A percentile compares a stretch with the other conserved stretches of the same genome.
Conservation (phyloP, 2,113 vertebrate genomes). For the Chamaea fasciata region DNA sequence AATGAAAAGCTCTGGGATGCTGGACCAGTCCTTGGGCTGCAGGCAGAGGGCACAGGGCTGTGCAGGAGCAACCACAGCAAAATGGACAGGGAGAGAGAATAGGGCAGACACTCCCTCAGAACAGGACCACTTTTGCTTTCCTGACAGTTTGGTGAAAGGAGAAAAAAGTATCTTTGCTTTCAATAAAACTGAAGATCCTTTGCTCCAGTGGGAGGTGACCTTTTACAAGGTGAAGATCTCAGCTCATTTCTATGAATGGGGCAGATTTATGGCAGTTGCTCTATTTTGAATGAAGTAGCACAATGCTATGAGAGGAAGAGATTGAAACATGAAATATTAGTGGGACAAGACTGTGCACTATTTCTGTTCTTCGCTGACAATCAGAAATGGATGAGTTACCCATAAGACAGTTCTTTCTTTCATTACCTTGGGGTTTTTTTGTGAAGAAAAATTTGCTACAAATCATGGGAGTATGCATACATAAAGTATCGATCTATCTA, state of each 20-base stretch:
- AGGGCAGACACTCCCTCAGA: background rate
- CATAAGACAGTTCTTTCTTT: background rate
- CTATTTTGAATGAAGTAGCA: background rate
- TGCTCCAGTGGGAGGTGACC: background rate
- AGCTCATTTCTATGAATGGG: background rate
- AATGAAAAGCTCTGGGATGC: slow-evolving; percentile 33
- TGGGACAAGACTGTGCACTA: background rate
- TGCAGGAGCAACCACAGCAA: background rate
- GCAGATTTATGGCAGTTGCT: background rate
- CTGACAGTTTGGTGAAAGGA: background rate
- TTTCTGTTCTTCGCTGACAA: background rate
- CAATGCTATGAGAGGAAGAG: background rate
- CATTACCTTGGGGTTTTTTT: background rate
- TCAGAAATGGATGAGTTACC: background rate
- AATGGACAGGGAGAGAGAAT: background rate
- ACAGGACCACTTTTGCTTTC: background rate
- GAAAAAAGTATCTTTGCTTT: background rate
- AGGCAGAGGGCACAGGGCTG: background rate
- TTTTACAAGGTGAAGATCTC: background rate
- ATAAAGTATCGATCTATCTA: background rate
- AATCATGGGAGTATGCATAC: background rate
- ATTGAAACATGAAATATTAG: background rate
- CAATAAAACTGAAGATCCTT: background rate
- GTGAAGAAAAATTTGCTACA: background rate
- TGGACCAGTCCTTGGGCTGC: background rate